A percentile compares a stretch with the other conserved stretches of the same genome.
Conservation (phyloP, 64 coral and sea anemone genomes). For the Pocillopora verrucosa region DNA sequence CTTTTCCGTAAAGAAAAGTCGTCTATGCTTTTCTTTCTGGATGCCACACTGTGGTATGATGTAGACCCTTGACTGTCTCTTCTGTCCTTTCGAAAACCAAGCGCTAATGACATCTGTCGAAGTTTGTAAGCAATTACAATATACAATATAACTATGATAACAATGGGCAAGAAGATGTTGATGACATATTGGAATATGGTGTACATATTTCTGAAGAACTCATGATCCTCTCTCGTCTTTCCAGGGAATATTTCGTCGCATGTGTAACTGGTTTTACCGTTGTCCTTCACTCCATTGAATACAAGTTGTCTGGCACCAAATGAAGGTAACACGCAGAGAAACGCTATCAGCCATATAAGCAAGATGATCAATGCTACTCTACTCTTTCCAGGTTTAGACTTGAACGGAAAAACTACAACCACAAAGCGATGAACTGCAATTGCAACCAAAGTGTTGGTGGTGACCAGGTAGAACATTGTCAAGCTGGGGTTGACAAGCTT, state of each 20-base stretch:
- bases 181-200: conserved; percentile 49
- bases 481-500: conserved; percentile 60
- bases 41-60: neutral
- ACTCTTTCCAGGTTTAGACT: neutral
- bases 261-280: neutral
- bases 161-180: conserved; percentile 46
- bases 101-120: conserved; percentile 12
- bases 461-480: conserved; percentile 68
- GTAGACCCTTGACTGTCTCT: neutral
- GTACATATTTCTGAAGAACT: conserved; percentile 28
- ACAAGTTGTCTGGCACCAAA: conserved; percentile 33
- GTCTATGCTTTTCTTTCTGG: conserved; percentile 17
- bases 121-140: conserved; percentile 55
- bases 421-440: conserved; percentile 66
- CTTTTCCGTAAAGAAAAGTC: conserved; percentile 14
- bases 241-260: conserved; percentile 41
- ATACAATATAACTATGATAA: conserved; percentile 42
- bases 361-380: conserved; percentile 33
- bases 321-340: conserved; percentile 59
- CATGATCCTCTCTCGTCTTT: neutral
- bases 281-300: neutral
- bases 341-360: conserved; percentile 54
- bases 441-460: conserved; percentile 60
- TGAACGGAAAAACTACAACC: conserved; percentile 58
- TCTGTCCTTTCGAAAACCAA: conserved; percentile 7